Evolutionary conservation across 64 coral and sea anemone species (phyloP).

Genomic region (Stylophora pistillata): DNA sequence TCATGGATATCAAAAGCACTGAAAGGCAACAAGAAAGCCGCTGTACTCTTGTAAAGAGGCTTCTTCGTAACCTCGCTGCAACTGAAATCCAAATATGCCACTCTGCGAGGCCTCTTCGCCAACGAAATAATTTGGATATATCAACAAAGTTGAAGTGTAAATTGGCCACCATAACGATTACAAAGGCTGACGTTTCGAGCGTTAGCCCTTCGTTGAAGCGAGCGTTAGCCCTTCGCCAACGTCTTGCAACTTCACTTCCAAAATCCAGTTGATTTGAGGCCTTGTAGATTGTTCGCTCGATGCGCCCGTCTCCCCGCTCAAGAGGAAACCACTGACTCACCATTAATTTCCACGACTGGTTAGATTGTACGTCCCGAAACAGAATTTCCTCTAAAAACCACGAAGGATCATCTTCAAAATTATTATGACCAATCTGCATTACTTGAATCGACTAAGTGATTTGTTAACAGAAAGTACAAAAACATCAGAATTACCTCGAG

Average conservation of each 20-base stretch:
- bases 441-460: constrained; percentile 12
- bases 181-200: too few species aligned
- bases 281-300: not conserved
- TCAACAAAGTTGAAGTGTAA: too few species aligned
- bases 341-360: not conserved
- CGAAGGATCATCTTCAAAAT: not conserved
- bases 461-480: constrained; percentile 28
- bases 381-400: constrained; percentile 41
- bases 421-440: constrained; percentile 43
- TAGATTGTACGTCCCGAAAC: constrained; percentile 8
- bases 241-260: not conserved
- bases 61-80: not conserved
- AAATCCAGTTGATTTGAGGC: not conserved
- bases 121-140: too few species aligned
- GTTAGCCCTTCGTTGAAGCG: too few species aligned
- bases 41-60: constrained; percentile 22
- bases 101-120: constrained; percentile 23
- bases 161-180: too few species aligned
- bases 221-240: too few species aligned
- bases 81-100: constrained; percentile 66
- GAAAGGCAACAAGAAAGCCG: constrained; percentile 42
- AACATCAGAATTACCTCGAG: constrained; percentile 7
- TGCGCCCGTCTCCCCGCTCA: constrained; percentile 21
- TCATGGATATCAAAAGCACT: constrained; percentile 37
- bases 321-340: constrained; percentile 13